Evolutionary conservation across 1,140 invertebrate genomes (phyloP), one percentile per base, ranked within the genome.

Genomic region (Rhyacophila brunnea): DNA sequence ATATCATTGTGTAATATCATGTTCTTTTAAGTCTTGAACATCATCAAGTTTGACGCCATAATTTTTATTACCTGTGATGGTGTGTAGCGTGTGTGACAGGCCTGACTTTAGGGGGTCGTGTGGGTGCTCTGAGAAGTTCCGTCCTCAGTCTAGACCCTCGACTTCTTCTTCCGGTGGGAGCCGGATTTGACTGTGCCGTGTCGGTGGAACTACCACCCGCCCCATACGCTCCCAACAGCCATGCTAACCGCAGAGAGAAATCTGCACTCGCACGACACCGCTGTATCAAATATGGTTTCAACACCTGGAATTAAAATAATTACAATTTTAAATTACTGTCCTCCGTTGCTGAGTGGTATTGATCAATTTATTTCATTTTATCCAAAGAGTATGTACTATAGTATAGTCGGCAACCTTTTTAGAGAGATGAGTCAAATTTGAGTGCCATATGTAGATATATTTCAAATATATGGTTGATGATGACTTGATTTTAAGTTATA

Each of bases 221-320:
- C 66, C 90, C 90, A 70, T 96, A 99, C 4, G 96, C 95, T 62
- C 96, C 92, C 62, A 99, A 80, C 11, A 99, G 78, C 96, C 96
- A 99, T 62, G 93, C 90, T 74, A 95, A 91, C 73, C 95, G 91
- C 47, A 99, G 81, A 18, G 95, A 94, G 76, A 99, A 99, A 79
- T 98, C 93, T 50, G 92, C 91, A 66, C 92, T 94, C 69, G 90
- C 86, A 68, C 94, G 86, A 83, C 95, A 98, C 69, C 95, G 93
- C 79, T 95, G 84, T 60, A 97, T 86, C 67, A 99, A 82, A 82
- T 99, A 99, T 42, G 95, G 93, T 83, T 96, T 92, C 67, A 90
- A 79, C 53, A 95, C 84, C 63, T 65, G 35, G 1, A 61, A 60
- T 40, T 23, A 11, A 40, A 13, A 40, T 5, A 5, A 28, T 28